phyloP scores from a whole-genome alignment of 1,140 invertebrate genomes.

The Monomorium pharaonis region DNA sequence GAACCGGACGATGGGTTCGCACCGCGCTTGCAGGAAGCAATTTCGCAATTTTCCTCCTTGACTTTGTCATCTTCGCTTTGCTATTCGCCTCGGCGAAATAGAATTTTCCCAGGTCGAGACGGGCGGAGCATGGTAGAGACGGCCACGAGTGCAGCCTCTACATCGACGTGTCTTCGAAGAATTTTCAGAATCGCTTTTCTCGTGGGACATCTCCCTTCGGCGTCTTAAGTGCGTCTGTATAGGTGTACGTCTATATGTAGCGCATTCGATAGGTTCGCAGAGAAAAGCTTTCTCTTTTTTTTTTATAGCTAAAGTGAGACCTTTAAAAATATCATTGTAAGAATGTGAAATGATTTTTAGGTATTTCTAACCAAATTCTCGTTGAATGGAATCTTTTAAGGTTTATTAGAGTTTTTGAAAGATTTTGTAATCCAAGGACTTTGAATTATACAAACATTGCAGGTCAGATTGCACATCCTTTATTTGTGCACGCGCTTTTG shows the following conservation, averaged over 20 bases:
- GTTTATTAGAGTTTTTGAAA: background rate
- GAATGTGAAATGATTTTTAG: background rate
- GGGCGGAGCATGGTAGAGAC: conserved; percentile 1
- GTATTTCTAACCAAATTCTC: background rate
- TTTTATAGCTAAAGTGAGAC: background rate
- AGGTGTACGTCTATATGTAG: background rate
- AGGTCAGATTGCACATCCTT: background rate
- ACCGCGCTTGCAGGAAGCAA: conserved; percentile 77
- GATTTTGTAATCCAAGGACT: background rate
- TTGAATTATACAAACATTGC: background rate
- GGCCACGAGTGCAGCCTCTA: conserved; percentile 60
- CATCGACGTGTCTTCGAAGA: conserved; percentile 73
- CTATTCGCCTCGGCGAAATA: conserved; percentile 82
- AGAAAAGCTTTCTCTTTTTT: background rate
- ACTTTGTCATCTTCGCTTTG: conserved; percentile 85
- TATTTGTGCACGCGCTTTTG: background rate
- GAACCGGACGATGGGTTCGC: conserved; percentile 35
- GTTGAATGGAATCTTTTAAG: background rate
- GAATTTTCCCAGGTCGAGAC: conserved; percentile 80
- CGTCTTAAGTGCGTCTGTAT: conserved; percentile 18
- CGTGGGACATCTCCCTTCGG: conserved; percentile 64
- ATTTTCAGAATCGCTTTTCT: conserved; percentile 73
- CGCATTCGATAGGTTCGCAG: background rate
- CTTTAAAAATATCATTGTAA: background rate
- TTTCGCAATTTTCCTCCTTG: conserved; percentile 84